phyloP scores from a whole-genome alignment of 2,888 invertebrate species.

The Thyatira batis region DNA sequence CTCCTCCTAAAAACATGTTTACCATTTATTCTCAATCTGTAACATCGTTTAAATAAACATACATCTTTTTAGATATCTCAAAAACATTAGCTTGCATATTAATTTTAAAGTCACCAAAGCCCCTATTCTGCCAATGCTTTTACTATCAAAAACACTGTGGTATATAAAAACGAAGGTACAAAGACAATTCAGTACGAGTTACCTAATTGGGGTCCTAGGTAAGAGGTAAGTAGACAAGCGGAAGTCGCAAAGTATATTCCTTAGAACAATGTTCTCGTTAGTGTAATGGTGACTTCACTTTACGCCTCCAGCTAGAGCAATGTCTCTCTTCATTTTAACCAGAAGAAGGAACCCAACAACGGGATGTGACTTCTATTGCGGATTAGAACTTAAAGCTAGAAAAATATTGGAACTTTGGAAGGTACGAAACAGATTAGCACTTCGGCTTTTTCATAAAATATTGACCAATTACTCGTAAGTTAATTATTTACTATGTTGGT shows the following conservation, averaged over 20 bases:
- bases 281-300: conserved; percentile 25
- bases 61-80: too few species aligned
- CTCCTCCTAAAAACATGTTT: too few species aligned
- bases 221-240: conserved; percentile 9
- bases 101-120: too few species aligned
- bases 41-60: too few species aligned
- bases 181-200: neutral
- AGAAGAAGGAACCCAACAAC: neutral
- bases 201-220: neutral
- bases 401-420: neutral
- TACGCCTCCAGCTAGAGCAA: neutral
- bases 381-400: neutral
- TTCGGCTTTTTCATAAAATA: too few species aligned
- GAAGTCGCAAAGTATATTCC: conserved; percentile 13
- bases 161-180: neutral
- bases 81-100: too few species aligned
- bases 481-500: too few species aligned
- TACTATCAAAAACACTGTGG: neutral
- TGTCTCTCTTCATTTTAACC: neutral
- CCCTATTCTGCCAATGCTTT: too few species aligned
- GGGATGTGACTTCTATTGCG: neutral
- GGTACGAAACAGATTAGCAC: too few species aligned
- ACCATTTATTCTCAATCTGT: too few species aligned
- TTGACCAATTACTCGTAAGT: too few species aligned
- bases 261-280: conserved; percentile 27